Evolutionary conservation across 2,113 vertebrate genomes (phyloP), one percentile per base, ranked within the genome.

Genomic region (Strigops habroptila): DNA sequence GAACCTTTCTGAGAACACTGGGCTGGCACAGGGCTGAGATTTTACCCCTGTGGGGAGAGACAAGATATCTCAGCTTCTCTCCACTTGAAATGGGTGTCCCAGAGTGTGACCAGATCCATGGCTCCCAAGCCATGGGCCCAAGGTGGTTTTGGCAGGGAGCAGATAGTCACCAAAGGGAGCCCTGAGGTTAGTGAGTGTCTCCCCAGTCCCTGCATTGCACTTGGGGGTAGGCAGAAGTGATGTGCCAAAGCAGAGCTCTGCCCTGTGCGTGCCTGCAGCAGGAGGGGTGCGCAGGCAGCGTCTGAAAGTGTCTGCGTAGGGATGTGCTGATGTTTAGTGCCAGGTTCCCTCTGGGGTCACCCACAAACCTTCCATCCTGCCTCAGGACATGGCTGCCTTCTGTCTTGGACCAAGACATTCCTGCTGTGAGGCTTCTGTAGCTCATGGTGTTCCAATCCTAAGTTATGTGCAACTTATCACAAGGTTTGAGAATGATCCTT

Each of bases 391-490:
- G 2, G 39, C 91, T 87, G 69, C 96, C 93, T 97, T 83, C 75
- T 44, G 52, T 75, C 83, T 96, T 64, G 62, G 83, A 95, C 90
- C 74, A 87, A 91, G 95, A 79, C 1, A 1, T 93, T 92, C 79
- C 77, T 70, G 25, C 91, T 1, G 0, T 3, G 4, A 88, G 79
- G 52, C 74, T 93, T 37, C 88, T 93, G 52, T 79, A 80, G 75
- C 59, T 93, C 73, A 70, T 55, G 77, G n/a, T 62, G 22, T 44
- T 76, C 90, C 74, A 57, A 62, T 83, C 71, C 6, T 91, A 90
- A 96, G 25, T 96, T 95, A 95, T 93, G 63, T 94, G 76, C 1
- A 11, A 88, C 49, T 95, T 95, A 78, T 90, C 79, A 94, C 52
- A 30, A 86, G 43, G 52, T 91, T 49, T 91, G 80, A 93, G 68